Base-by-base conservation (phyloP, 2,797 vertebrate genomes). In the Crocodylus rhombifer region DNA sequence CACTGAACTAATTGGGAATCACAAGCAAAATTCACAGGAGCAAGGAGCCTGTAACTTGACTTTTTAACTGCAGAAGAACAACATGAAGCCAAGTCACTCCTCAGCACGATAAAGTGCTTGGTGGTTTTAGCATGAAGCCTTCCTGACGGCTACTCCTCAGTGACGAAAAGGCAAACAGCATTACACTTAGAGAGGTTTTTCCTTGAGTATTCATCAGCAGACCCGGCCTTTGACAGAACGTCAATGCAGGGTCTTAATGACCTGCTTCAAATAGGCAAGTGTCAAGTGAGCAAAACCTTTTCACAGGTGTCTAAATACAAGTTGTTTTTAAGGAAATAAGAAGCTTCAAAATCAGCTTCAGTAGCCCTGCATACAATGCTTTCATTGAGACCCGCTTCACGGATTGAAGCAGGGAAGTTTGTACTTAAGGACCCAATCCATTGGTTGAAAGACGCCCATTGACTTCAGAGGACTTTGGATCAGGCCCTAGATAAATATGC, bases 121-220 rank as follows among this genome's bases (percentile, higher is more conserved):
- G 91, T 83, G 87, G 0, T 88, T 95, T 89, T 15, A 92, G 73
- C 12, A 63, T 2, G 6, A 75, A 62, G 88, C 87, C 76, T 93
- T 96, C 96, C 92, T 90, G 90, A 95, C 87, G 82, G 82, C 5
- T 94, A 36, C 33, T 95, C 87, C 64, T 65, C 87, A 91, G 88
- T 94, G 91, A 71, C 77, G 83, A 64, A 91, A 95, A 95, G 97
- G 80, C 88, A 97, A 97, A 97, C 73, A 97, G 73, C 86, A 91
- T 4, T 62, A 65, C 30, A 88, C 67, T 56, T 92, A 56, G 58
- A 96, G 91, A 91, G 96, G 95, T 92, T 94, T 95, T 93, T 94
- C 28, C 80, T 94, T 86, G 84, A 96, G 95, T 84, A 69, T 79
- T 95, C 11, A 1, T 42, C 76, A 87, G 80, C 84, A 88, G 82